These are phyloP conservation scores for Tadarida brasiliensis DNA, from an alignment of 2,797 vertebrate species.

Conservation along the genomic window DNA sequence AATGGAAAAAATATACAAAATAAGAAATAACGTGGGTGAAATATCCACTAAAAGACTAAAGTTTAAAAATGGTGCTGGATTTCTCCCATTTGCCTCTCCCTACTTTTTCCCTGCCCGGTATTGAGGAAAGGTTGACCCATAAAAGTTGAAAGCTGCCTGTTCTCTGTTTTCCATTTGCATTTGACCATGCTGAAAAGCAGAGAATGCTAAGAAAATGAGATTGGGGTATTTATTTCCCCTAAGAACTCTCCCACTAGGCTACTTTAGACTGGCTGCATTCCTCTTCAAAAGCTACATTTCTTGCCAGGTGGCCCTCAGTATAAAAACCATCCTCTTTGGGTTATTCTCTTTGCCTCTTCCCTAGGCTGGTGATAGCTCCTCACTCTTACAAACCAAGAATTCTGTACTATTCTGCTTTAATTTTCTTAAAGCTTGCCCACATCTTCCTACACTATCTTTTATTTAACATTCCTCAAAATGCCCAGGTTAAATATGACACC, in stretches of 20 bases:
- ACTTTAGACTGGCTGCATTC: not conserved
- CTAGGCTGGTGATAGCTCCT: not conserved
- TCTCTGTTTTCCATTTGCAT: not conserved
- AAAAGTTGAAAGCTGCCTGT: not conserved
- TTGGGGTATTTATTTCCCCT: not conserved
- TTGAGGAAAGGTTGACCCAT: not conserved
- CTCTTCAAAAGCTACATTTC: not conserved
- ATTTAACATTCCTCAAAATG: not conserved
- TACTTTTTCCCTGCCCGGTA: not conserved
- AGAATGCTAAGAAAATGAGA: not conserved
- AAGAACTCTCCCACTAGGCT: not conserved
- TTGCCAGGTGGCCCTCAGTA: not conserved
- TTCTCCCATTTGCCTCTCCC: not conserved
- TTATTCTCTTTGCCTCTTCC: not conserved
- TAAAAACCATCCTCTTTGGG: not conserved
- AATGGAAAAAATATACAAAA: constrained; percentile 1
- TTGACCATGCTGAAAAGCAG: constrained; percentile 21
- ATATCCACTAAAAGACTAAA: not conserved
- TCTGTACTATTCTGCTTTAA: not conserved
- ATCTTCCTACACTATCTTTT: constrained; percentile 3
- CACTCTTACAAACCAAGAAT: not conserved
- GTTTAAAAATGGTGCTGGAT: not conserved
- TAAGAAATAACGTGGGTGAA: not conserved
- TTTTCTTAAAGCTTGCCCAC: not conserved
- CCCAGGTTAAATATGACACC: not conserved